Evolutionary conservation across 2,113 vertebrate genomes (phyloP).

Genomic region (Bubo blakistoni): DNA sequence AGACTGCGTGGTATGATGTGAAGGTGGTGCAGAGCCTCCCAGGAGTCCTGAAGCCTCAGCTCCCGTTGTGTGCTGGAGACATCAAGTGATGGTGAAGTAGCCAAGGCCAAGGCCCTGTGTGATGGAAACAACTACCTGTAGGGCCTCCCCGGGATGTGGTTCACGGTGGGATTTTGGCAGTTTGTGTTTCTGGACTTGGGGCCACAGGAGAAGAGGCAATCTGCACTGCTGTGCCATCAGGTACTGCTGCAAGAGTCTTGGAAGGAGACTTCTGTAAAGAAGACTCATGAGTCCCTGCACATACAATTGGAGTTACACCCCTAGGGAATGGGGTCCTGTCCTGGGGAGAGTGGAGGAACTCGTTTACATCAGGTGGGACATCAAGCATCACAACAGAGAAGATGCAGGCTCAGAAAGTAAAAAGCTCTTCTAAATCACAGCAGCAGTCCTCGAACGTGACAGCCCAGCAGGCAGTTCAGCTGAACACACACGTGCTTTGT

Average conservation of each 20-base stretch:
- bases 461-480: neutral
- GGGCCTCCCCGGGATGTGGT: neutral
- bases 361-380: accelerated
- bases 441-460: neutral
- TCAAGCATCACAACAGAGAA: neutral
- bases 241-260: neutral
- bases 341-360: neutral
- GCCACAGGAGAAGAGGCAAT: neutral
- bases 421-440: neutral
- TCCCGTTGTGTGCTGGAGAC: neutral
- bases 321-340: neutral
- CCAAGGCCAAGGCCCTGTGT: neutral
- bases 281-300: neutral
- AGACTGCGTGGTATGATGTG: neutral
- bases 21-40: neutral
- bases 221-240: neutral
- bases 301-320: neutral
- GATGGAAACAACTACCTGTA: neutral
- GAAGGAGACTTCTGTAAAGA: neutral
- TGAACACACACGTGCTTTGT: neutral
- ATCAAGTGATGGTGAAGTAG: neutral
- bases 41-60: neutral
- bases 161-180: neutral
- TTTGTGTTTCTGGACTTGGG: neutral
- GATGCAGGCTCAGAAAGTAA: neutral